Evolutionary conservation across 2,113 vertebrate species (phyloP).

Genomic region (Gulo gulo): DNA sequence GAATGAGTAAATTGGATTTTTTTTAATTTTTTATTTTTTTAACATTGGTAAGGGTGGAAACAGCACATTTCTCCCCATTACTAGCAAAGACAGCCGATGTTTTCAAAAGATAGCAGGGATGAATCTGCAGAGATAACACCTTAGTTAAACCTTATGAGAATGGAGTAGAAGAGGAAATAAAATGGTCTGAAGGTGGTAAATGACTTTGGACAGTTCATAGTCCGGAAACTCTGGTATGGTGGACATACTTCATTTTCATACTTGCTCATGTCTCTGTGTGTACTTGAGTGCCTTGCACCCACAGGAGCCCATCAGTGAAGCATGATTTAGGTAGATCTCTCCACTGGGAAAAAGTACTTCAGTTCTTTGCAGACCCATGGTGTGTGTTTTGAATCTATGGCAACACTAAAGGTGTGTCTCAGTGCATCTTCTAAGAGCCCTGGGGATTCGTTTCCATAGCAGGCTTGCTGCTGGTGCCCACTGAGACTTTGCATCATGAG

Average conservation of each 20-base stretch:
- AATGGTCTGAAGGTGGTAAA: not conserved
- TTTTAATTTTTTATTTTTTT: not conserved
- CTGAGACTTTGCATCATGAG: constrained; percentile 44
- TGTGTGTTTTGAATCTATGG: constrained; percentile 38
- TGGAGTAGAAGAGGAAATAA: not conserved
- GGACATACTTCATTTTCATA: not conserved
- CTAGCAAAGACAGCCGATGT: not conserved
- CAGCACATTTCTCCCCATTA: not conserved
- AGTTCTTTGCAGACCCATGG: not conserved
- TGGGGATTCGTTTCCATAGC: constrained; percentile 56
- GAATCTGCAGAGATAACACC: not conserved
- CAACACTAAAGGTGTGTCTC: not conserved
- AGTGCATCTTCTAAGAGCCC: not conserved
- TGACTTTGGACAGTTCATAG: not conserved
- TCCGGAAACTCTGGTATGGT: not conserved
- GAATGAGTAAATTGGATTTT: not conserved
- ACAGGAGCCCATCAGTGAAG: not conserved
- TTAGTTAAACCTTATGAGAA: not conserved
- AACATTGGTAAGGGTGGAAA: not conserved
- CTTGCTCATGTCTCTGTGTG: not conserved
- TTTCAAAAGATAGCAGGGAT: not conserved
- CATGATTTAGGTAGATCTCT: not conserved
- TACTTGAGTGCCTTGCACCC: not conserved
- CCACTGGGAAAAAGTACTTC: not conserved
- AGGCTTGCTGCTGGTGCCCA: not conserved